Evolutionary conservation across 2,888 invertebrate species (phyloP).

Genomic region (Biston betularia): DNA sequence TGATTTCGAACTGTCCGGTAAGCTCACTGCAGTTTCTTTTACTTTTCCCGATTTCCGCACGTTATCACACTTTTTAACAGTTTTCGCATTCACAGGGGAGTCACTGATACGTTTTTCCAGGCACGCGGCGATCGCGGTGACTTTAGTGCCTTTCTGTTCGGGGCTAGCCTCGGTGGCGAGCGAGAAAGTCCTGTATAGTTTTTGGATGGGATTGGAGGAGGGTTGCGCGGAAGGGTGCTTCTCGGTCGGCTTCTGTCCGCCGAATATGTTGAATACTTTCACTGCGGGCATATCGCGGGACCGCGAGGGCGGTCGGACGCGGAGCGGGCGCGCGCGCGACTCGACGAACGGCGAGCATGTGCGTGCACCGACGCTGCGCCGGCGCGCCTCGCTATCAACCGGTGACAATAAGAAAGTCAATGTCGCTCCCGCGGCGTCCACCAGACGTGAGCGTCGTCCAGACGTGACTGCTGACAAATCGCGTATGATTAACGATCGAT

Average conservation of each 20-base stretch:
- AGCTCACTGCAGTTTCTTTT: conserved; percentile 65
- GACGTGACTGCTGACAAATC: conserved; percentile 56
- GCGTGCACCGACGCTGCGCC: conserved; percentile 58
- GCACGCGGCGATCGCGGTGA: conserved; percentile 80
- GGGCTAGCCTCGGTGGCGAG: conserved; percentile 71
- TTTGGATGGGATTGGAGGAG: conserved; percentile 75
- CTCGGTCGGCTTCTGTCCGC: conserved; percentile 83
- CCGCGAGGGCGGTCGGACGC: conserved; percentile 75
- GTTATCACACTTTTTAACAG: conserved; percentile 52
- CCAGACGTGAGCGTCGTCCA: conserved; percentile 53
- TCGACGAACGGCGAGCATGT: conserved; percentile 80
- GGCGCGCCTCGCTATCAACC: conserved; percentile 63
- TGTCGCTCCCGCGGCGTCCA: conserved; percentile 71
- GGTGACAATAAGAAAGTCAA: conserved; percentile 81
- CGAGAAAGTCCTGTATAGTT: conserved; percentile 84
- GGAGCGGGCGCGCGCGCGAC: conserved; percentile 79
- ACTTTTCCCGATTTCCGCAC: conserved; percentile 73
- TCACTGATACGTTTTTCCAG: conserved; percentile 80
- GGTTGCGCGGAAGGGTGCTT: conserved; percentile 71
- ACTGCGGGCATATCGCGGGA: conserved; percentile 85
- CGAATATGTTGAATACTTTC: conserved; percentile 85
- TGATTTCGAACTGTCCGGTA: conserved; percentile 60
- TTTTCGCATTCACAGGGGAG: conserved; percentile 57
- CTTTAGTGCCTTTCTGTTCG: conserved; percentile 78
- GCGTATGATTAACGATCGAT: conserved; percentile 51